phyloP scores from a whole-genome alignment of 2,113 vertebrate species.

The Fulmarus glacialis region DNA sequence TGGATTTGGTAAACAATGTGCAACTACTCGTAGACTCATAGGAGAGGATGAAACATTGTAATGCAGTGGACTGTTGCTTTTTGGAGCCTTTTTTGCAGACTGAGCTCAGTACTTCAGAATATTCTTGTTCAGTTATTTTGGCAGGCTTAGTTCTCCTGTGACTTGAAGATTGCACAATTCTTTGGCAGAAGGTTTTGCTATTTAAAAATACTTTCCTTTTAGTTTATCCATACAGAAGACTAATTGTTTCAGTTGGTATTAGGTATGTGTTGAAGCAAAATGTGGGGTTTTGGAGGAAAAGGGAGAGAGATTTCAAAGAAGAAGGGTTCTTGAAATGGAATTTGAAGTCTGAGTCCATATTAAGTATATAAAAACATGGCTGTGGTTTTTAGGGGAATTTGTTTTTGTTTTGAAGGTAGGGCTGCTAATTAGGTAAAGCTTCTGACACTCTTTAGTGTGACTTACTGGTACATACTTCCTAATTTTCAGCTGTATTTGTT shows the following conservation, averaged over 20 bases:
- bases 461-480: not conserved
- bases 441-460: not conserved
- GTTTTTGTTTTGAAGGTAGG: not conserved
- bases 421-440: not conserved
- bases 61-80: not conserved
- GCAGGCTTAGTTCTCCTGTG: not conserved
- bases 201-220: not conserved
- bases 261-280: not conserved
- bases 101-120: not conserved
- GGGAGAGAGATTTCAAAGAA: not conserved
- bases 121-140: not conserved
- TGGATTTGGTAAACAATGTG: not conserved
- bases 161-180: not conserved
- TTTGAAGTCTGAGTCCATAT: not conserved
- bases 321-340: not conserved
- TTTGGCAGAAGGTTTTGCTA: not conserved
- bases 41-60: not conserved
- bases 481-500: not conserved
- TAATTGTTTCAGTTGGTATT: not conserved
- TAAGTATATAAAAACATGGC: not conserved
- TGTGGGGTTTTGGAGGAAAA: rapidly evolving
- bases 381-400: not conserved
- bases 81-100: not conserved
- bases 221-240: not conserved
- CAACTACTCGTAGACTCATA: rapidly evolving